A percentile compares a stretch with the other conserved stretches of the same genome.
Evolutionary conservation across 2,797 vertebrate species (phyloP).

Genomic region (Spatula clypeata): DNA sequence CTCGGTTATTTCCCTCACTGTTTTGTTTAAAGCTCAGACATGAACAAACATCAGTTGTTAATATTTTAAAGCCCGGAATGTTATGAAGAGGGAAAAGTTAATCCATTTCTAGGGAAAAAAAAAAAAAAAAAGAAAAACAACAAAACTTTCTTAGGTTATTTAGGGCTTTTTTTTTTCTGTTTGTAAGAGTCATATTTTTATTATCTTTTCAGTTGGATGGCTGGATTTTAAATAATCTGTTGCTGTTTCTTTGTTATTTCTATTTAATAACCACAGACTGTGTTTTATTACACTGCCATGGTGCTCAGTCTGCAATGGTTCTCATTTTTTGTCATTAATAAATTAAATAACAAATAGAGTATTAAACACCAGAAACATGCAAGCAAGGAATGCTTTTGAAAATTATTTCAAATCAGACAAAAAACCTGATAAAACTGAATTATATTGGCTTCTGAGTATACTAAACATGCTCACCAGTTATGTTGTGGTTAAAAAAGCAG

Average conservation of each 20-base stretch:
- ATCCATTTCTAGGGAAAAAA: background rate
- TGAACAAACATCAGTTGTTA: conserved; percentile 41
- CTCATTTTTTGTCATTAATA: conserved; percentile 54
- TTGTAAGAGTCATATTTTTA: conserved; percentile 25
- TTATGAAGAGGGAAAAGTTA: conserved; percentile 17
- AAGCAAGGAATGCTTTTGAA: conserved; percentile 61
- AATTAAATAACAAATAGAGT: conserved; percentile 23
- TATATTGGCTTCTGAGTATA: conserved; percentile 30
- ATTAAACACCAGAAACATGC: conserved; percentile 45
- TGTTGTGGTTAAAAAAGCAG: background rate
- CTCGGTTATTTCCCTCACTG: conserved; percentile 60
- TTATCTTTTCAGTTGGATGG: conserved; percentile 50
- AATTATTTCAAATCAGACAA: conserved; percentile 8
- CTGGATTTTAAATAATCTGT: conserved; percentile 64
- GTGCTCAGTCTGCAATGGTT: conserved; percentile 27
- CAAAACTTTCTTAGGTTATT: background rate
- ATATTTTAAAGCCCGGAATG: conserved; percentile 55
- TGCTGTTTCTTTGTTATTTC: conserved; percentile 65
- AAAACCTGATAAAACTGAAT: conserved; percentile 27
- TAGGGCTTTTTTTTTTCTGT: background rate
- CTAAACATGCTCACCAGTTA: conserved; percentile 24
- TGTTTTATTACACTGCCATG: conserved; percentile 42
- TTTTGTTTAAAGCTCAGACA: conserved; percentile 74
- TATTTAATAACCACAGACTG: conserved; percentile 56
- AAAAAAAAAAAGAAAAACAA: background rate